phyloP scores from a whole-genome alignment of 2,113 vertebrate species.

The Vicugna pacos region DNA sequence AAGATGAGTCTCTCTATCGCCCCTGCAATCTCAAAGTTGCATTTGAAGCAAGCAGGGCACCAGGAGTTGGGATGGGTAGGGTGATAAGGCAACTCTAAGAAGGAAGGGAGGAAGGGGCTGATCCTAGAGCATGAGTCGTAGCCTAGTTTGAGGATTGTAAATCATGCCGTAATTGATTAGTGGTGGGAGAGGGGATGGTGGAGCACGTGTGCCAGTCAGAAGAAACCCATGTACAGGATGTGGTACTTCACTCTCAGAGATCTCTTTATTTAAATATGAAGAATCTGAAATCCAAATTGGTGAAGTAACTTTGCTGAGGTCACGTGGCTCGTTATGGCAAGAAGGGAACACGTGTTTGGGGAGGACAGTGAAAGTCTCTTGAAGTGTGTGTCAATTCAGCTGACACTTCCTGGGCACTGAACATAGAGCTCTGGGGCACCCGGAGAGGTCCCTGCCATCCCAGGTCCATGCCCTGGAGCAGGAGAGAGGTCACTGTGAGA shows the following conservation, averaged over 20 bases:
- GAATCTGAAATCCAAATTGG: background rate
- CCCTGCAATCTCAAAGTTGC: too few species aligned
- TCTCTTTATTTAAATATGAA: background rate
- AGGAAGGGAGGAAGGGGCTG: background rate
- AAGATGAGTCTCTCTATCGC: too few species aligned
- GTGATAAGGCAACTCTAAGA: background rate
- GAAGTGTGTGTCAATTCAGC: too few species aligned
- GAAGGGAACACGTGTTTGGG: background rate
- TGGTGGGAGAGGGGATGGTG: background rate
- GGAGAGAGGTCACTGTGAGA: background rate
- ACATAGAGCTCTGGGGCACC: background rate
- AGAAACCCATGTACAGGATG: background rate
- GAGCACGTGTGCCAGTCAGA: background rate
- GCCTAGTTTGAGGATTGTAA: background rate
- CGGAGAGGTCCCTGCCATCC: background rate
- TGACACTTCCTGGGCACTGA: background rate
- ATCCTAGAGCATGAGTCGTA: background rate
- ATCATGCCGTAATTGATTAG: too few species aligned
- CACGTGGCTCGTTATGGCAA: background rate
- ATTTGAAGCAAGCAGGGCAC: too few species aligned
- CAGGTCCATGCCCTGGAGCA: too few species aligned
- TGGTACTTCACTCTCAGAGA: background rate
- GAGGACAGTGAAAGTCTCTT: background rate
- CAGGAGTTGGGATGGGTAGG: too few species aligned
- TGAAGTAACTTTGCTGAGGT: background rate